These are phyloP conservation scores for Sphaeramia orbicularis DNA, from an alignment of 2,797 vertebrate genomes.

Conservation along the genomic window DNA sequence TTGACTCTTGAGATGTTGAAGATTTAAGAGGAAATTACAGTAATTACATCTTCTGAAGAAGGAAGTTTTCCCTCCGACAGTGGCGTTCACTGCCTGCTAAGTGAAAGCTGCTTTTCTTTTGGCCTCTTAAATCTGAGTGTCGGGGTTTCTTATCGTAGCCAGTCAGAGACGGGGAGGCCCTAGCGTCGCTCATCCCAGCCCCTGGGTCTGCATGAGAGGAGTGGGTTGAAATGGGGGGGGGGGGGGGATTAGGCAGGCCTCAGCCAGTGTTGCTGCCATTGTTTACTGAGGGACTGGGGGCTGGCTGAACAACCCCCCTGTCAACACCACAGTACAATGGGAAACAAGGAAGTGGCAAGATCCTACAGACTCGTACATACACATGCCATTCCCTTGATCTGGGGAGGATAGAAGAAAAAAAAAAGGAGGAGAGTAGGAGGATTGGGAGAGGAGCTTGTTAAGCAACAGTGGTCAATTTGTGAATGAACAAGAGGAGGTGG, in stretches of 20 bases:
- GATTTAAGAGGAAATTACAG: not conserved
- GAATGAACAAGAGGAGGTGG: constrained; percentile 42
- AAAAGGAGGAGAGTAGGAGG: constrained; percentile 19
- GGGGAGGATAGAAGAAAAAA: constrained; percentile 53
- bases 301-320: constrained; percentile 75
- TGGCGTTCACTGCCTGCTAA: constrained; percentile 29
- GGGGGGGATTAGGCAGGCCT: constrained; percentile 77
- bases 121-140: constrained; percentile 68
- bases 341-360: constrained; percentile 78
- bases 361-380: constrained; percentile 65
- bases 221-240: no score
- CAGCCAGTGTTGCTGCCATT: constrained; percentile 78
- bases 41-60: constrained; percentile 2
- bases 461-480: constrained; percentile 45
- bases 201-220: constrained; percentile 58
- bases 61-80: constrained; percentile 10
- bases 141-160: constrained; percentile 75
- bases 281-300: constrained; percentile 79
- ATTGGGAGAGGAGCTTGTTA: constrained; percentile 10
- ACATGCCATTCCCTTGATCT: constrained; percentile 75
- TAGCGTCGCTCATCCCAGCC: constrained; percentile 63
- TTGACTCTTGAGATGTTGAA: not conserved
- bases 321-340: constrained; percentile 78
- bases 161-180: constrained; percentile 78
- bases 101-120: constrained; percentile 79